Evolutionary conservation across 2,113 vertebrate species (phyloP), one percentile per base, ranked within the genome.

Genomic region (Pelvicachromis taeniatus): DNA sequence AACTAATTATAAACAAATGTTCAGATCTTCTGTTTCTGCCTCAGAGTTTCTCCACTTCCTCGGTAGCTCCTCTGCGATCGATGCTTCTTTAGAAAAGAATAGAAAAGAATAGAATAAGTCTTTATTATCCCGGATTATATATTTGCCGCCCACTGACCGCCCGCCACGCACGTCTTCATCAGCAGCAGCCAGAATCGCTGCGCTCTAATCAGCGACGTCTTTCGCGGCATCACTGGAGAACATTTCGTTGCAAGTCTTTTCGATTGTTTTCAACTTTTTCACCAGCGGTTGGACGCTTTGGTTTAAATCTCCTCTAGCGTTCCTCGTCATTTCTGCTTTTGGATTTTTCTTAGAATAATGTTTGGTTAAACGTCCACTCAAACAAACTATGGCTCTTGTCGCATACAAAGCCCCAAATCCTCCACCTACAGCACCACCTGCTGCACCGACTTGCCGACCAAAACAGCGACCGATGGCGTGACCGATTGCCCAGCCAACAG

Each of bases 181-280:
- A 1, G 73, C 75, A 4, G n/a, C 35, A 4, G 11, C 1, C 63
- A 90, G 52, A 10, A 75, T 80, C 11, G 33, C 58, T 0, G 21
- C 55, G 0, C 29, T 12, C 17, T 82, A 63, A 7, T 3, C 17
- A 0, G 31, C 4, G 2, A 84, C 2, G 0, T 19, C 1, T 2
- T 10, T 12, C 14, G 45, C 42, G 0, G 14, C 9, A 0, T 1
- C 10, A 0, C 17, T 21, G 31, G 5, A 8, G 11, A 23, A 11
- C 48, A 82, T 77, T 55, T 79, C 26, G n/a, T 55, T 50, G 9
- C 78, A 16, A 7, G 81, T 13, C 1, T 17, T 9, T 50, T 73
- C 40, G 1, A 83, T 63, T 1, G 16, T 38, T 4, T 55, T 82
- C 40, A 92, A 77, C 77, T 86, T n/a, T 1, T 19, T 13, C 59